phyloP scores from a whole-genome alignment of 2,888 invertebrate species.

The Conops quadrifasciatus region DNA sequence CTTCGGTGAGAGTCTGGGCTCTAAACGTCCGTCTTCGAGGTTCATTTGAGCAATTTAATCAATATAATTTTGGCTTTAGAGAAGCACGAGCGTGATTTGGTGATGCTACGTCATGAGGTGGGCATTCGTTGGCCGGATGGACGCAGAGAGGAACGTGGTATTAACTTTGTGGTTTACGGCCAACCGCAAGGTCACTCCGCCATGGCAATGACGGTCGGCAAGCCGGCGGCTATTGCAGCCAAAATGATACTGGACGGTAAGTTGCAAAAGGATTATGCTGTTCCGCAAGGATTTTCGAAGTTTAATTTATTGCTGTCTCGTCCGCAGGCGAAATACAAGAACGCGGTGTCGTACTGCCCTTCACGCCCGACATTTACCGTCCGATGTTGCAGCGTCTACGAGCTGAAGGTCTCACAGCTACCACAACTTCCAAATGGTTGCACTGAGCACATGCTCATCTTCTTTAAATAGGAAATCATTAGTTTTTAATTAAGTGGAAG shows the following conservation, averaged over 20 bases:
- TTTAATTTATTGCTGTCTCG: neutral
- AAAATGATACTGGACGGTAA: slow-evolving; percentile 93
- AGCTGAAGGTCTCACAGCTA: slow-evolving; percentile 81
- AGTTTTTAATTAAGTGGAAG: slow-evolving; percentile 5
- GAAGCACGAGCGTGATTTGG: slow-evolving; percentile 87
- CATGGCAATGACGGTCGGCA: slow-evolving; percentile 94
- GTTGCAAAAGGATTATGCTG: neutral
- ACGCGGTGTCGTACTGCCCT: slow-evolving; percentile 91
- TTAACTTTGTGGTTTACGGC: slow-evolving; percentile 92
- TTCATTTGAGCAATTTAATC: neutral
- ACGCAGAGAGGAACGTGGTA: slow-evolving; percentile 79
- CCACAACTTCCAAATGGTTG: slow-evolving; percentile 71
- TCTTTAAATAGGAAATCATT: slow-evolving; percentile 9
- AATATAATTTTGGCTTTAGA: slow-evolving; percentile 64
- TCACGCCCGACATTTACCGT: slow-evolving; percentile 90
- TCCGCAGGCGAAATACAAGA: slow-evolving; percentile 87
- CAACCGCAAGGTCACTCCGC: slow-evolving; percentile 85
- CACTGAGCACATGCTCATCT: slow-evolving; percentile 43
- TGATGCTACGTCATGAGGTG: slow-evolving; percentile 92
- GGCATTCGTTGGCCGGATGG: slow-evolving; percentile 92
- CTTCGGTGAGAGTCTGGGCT: slow-evolving; percentile 69
- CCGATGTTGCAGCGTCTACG: slow-evolving; percentile 89
- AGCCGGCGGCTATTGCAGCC: slow-evolving; percentile 93
- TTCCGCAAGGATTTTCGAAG: neutral
- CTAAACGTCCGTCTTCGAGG: neutral